Conservation (phyloP, 2,797 vertebrate genomes). For the Danio choprae region DNA sequence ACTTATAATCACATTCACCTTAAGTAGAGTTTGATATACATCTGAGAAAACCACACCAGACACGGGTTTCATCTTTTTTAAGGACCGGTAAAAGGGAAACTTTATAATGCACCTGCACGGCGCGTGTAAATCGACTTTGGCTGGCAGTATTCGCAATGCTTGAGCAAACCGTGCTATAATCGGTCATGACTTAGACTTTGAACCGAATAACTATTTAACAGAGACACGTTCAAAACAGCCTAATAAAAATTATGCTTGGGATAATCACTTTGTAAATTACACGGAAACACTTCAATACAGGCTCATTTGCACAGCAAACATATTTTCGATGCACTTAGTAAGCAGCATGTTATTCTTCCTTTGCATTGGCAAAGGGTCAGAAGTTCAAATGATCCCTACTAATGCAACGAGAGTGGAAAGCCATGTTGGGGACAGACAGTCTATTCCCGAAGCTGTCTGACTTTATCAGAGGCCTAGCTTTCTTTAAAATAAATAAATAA, state of each 20-base stretch:
- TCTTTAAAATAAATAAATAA: not conserved
- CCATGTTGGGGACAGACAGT: constrained; percentile 55
- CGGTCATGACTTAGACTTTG: constrained; percentile 31
- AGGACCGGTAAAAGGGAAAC: constrained; percentile 41
- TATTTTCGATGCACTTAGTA: constrained; percentile 33
- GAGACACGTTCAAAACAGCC: not conserved
- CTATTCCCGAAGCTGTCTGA: constrained; percentile 57
- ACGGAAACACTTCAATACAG: no score
- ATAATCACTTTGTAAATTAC: not conserved
- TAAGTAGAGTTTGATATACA: constrained; percentile 64
- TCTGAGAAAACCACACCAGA: constrained; percentile 62
- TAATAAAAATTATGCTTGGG: not conserved
- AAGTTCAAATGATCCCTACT: constrained; percentile 82
- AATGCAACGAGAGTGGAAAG: constrained; percentile 69
- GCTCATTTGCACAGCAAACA: no score
- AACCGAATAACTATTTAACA: constrained; percentile 9
- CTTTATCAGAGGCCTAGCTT: constrained; percentile 19
- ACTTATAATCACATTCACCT: constrained; percentile 58
- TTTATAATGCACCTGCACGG: constrained; percentile 58
- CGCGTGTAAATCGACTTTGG: constrained; percentile 11
- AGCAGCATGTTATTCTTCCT: constrained; percentile 72
- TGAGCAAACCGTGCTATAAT: constrained; percentile 20
- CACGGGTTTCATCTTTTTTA: constrained; percentile 55
- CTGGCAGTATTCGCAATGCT: constrained; percentile 1
- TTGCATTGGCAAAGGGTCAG: constrained; percentile 84